Conservation (phyloP, 2,888 invertebrate species). For the Mesorhabditis spiculigera region DNA sequence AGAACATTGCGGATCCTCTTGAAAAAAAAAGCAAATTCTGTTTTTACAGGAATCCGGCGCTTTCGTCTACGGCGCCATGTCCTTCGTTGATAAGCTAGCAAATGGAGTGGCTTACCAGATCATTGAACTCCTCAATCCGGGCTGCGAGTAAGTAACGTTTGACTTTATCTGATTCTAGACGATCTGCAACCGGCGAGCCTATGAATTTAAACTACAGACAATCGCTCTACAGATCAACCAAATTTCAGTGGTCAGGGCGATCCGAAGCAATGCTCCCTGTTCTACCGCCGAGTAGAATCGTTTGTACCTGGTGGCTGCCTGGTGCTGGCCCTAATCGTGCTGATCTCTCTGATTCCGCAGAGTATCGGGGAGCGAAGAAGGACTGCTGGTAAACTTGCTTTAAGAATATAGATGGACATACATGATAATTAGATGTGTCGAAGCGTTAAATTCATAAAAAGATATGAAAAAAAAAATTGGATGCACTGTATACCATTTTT, state of each 20-base stretch:
- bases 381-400: background rate
- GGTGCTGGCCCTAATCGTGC: slow-evolving; percentile 36
- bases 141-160: slow-evolving; percentile 43
- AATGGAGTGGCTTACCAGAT: slow-evolving; percentile 82
- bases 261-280: slow-evolving; percentile 36
- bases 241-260: slow-evolving; percentile 30
- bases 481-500: background rate
- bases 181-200: background rate
- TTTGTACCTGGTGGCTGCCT: slow-evolving; percentile 50
- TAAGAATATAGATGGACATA: background rate
- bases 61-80: slow-evolving; percentile 86
- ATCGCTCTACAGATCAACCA: background rate
- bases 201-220: slow-evolving; percentile 9
- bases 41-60: slow-evolving; percentile 73
- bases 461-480: background rate
- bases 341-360: slow-evolving; percentile 35
- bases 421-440: background rate
- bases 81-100: slow-evolving; percentile 85
- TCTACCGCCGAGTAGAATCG: slow-evolving; percentile 49
- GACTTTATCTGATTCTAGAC: background rate
- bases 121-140: slow-evolving; percentile 75
- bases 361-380: slow-evolving; percentile 35
- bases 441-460: background rate
- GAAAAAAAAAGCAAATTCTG: slow-evolving; percentile 1
- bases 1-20: background rate